Evolutionary conservation across 1,140 invertebrate genomes (phyloP).

Genomic region (Drosophila sucinea): DNA sequence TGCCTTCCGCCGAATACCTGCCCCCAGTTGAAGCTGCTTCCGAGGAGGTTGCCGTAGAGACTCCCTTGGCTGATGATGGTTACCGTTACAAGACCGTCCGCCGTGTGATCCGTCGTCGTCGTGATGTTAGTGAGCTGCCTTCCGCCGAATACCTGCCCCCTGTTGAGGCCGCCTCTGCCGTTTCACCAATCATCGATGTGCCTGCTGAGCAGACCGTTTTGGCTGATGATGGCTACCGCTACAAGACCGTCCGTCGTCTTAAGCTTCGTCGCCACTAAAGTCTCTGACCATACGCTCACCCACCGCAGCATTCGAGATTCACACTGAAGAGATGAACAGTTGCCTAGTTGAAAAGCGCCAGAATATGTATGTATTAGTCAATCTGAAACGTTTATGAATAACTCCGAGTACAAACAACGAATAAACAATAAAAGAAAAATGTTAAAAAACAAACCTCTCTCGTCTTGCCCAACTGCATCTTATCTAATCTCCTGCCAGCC

Average conservation of each 20-base stretch:
- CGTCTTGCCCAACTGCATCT: neutral
- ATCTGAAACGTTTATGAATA: slow-evolving; percentile 68
- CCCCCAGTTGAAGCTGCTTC: slow-evolving; percentile 30
- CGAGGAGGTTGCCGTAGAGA: slow-evolving; percentile 23
- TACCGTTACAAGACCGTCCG: slow-evolving; percentile 70
- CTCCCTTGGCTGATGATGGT: slow-evolving; percentile 57
- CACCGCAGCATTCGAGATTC: slow-evolving; percentile 56
- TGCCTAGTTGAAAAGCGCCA: slow-evolving; percentile 42
- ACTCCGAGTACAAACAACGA: slow-evolving; percentile 72
- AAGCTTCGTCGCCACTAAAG: slow-evolving; percentile 71
- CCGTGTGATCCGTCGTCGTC: slow-evolving; percentile 55
- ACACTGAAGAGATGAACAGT: slow-evolving; percentile 24
- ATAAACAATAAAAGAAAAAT: slow-evolving; percentile 52
- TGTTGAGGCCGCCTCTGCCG: slow-evolving; percentile 36
- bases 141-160: slow-evolving; percentile 70
- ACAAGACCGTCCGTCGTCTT: slow-evolving; percentile 77
- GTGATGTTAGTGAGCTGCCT: slow-evolving; percentile 62
- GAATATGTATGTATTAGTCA: slow-evolving; percentile 72
- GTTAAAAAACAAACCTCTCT: slow-evolving; percentile 4
- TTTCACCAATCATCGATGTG: slow-evolving; percentile 64
- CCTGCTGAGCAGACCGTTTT: slow-evolving; percentile 63
- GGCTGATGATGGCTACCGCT: slow-evolving; percentile 75
- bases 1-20: slow-evolving; percentile 42
- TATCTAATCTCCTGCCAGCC: slow-evolving; percentile 54
- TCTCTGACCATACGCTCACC: slow-evolving; percentile 16